Evolutionary conservation across 1,140 invertebrate genomes (phyloP), one percentile per base, ranked within the genome.

Genomic region (Chelonus insularis): DNA sequence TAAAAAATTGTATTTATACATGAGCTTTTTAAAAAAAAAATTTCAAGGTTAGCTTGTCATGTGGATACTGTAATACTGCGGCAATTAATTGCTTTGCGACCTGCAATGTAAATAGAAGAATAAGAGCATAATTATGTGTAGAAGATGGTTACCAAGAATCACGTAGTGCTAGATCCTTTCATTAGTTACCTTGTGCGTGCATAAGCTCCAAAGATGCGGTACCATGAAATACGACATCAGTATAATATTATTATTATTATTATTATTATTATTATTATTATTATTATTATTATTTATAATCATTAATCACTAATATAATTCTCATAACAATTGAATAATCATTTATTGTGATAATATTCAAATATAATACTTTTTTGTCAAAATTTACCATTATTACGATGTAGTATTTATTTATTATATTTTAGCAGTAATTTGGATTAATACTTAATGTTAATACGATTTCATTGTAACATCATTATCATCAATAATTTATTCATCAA

Each of bases 21-120:
- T n/a, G n/a, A n/a, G n/a, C n/a, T n/a, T n/a, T 18, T 14, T 9
- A 1, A 48, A 48, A 48, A 18, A 48, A 48, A n/a, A 18, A 14
- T 50, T 34, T 7, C 7, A 34, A 11, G 32, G 7, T 8, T 8
- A 34, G n/a, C 32, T 11, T 2, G 32, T 7, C 32, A 39, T 39
- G 14, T n/a, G 14, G 37, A 39, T 39, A 14, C 37, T 39, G n/a
- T 14, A 39, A 14, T 39, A 39, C 37, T 39, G n/a, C 14, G 37
- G 37, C 37, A 39, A 39, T 39, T 39, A 39, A 12, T 9, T 32
- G 29, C 45, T 51, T 52, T n/a, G 43, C 32, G 12, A 39, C 37
- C 57, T 41, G 32, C 34, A 52, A 37, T 52, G 57, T 58, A 58
- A 48, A 58, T 58, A 58, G 45, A 57, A 16, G 16, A 18, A 48